Base-by-base conservation (phyloP, 1,140 invertebrate species). In the Drosophila lacertosa region DNA sequence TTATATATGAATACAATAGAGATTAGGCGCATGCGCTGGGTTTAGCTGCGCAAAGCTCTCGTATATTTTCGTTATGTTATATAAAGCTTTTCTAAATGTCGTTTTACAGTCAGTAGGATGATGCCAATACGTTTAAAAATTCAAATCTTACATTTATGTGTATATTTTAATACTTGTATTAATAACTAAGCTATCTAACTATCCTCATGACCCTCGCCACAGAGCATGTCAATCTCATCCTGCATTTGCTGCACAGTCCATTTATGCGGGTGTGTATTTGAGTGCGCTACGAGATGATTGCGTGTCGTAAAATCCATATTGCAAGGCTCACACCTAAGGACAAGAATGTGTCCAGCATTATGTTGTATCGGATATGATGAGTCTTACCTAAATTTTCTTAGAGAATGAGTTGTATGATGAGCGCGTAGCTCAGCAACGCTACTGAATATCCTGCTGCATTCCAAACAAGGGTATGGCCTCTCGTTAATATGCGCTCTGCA, bases 391-490 rank as follows among this genome's bases (percentile, higher is more conserved):
- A 48, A 82, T 24, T 39, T 55, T 10, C 40, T 13, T 7, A 24
- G 18, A 1, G 33, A 33, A 26, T 77, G 81, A 0, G 7, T 42
- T 1, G 33, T n/a, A 7, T 39, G 22, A 65, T 86, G 81, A 0
- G 15, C 16, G 3, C 68, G 59, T 3, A 86, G 39, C n/a, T 74
- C 58, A 0, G 9, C 9, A 1, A 67, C 58, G 15, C 59, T 88
- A 3, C 2, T 7, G 11, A 77, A 86, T 9, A 39, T 29, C 37
- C 26, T 40, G 11, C 65, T 64, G 20, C 81, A 84, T 44, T 89
- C 74, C 7, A 88, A 50, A 24, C 82, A 88, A 1, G 82, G 82
- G 50, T 83, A 88, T 0, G 82, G 82, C n/a, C 82, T 40, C 57
- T 88, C 82, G 44, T 88, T 88, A 3, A 42, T 26, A 50, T 88